Conservation (phyloP, 2,888 invertebrate genomes). For the Andrena trimmerana region DNA sequence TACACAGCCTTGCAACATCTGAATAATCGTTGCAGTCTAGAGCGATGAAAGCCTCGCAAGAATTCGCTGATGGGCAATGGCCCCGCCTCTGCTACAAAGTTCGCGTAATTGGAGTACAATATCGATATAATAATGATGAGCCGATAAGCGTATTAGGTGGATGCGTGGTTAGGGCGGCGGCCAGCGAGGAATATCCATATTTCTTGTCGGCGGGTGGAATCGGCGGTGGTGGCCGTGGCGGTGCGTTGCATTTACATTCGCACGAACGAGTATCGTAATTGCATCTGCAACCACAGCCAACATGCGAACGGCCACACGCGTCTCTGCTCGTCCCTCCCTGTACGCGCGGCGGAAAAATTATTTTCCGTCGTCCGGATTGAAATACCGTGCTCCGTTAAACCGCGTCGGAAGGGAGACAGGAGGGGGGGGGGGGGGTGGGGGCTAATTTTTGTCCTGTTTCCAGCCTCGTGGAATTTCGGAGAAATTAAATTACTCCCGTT, state of each 20-base stretch:
- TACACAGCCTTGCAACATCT: neutral
- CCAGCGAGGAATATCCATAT: conserved; percentile 50
- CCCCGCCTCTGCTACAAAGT: neutral
- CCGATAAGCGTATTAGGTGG: conserved; percentile 21
- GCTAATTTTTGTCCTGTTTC: conserved; percentile 48
- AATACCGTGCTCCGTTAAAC: conserved; percentile 48
- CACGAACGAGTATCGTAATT: conserved; percentile 65
- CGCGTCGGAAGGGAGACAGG: neutral
- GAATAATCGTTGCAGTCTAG: neutral
- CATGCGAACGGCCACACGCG: neutral
- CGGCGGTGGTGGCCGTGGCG: neutral
- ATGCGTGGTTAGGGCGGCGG: conserved; percentile 20
- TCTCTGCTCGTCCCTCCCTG: neutral
- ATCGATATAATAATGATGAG: conserved; percentile 3
- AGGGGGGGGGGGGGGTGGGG: neutral
- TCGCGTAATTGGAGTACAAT: conserved; percentile 6
- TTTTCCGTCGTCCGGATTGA: conserved; percentile 32
- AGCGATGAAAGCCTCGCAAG: neutral
- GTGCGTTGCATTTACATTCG: conserved; percentile 60
- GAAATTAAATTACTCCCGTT: conserved; percentile 54
- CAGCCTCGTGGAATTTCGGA: conserved; percentile 35
- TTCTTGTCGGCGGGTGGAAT: conserved; percentile 54
- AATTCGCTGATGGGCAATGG: neutral
- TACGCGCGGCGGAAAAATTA: conserved; percentile 38
- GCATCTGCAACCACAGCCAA: conserved; percentile 54